Conservation (phyloP, 1,140 invertebrate species). For the Drosophila ohnishii region DNA sequence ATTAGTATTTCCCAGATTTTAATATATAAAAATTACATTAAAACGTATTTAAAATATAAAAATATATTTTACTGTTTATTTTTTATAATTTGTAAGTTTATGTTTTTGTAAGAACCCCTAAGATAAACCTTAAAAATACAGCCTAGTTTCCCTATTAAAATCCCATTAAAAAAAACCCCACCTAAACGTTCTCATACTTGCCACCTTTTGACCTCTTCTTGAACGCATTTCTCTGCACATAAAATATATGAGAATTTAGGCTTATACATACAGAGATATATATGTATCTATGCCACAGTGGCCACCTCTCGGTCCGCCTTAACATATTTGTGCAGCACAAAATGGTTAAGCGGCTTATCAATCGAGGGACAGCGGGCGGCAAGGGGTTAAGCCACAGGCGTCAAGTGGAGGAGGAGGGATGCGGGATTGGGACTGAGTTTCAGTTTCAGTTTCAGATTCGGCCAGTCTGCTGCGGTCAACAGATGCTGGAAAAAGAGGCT, state of each 20-base stretch:
- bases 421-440: constrained; percentile 1
- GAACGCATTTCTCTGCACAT: constrained; percentile 3
- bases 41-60: too few relatives aligned
- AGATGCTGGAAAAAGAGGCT: constrained; percentile 1
- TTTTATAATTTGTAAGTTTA: too few relatives aligned
- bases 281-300: constrained; percentile 4
- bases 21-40: too few relatives aligned
- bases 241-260: neutral
- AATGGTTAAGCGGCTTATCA: constrained; percentile 47
- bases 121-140: neutral
- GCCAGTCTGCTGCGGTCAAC: constrained; percentile 34
- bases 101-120: too few relatives aligned
- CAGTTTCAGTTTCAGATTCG: neutral
- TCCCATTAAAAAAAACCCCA: neutral
- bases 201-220: neutral
- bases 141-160: neutral
- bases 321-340: constrained; percentile 44
- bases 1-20: too few relatives aligned
- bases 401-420: constrained; percentile 24
- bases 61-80: too few relatives aligned
- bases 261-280: neutral
- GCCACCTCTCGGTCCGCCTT: constrained; percentile 15
- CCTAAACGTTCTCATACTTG: neutral
- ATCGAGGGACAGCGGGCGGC: constrained; percentile 11
- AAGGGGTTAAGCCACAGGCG: constrained; percentile 40